Conservation (phyloP, 2,888 invertebrate species). For the Plebejus anna region DNA sequence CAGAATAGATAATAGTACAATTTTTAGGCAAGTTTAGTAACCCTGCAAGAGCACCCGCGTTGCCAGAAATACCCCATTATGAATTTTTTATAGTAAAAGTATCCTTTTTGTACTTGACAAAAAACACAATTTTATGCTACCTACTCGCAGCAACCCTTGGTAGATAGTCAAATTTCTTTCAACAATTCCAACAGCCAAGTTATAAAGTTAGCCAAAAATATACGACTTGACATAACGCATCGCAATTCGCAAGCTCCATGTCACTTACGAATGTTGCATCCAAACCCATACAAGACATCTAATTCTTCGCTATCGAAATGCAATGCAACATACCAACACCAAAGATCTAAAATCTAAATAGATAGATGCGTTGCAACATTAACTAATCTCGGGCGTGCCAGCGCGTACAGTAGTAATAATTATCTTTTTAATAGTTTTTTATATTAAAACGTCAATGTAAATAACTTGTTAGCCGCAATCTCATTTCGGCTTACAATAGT, state of each 20-base stretch:
- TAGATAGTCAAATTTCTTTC: too few species aligned
- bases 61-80: too few species aligned
- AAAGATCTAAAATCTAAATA: constrained; percentile 6
- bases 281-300: background rate
- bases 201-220: too few species aligned
- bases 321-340: background rate
- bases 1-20: too few species aligned
- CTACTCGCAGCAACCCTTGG: too few species aligned
- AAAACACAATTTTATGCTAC: too few species aligned
- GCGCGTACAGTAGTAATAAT: constrained; percentile 74
- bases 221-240: background rate
- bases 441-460: constrained; percentile 81
- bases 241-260: background rate
- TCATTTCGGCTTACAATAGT: constrained; percentile 81
- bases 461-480: constrained; percentile 81
- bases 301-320: background rate
- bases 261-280: background rate
- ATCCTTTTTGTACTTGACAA: too few species aligned
- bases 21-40: too few species aligned
- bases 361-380: constrained; percentile 70
- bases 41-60: too few species aligned
- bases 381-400: constrained; percentile 75
- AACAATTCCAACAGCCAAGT: too few species aligned
- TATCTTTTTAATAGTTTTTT: constrained; percentile 79
- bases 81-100: too few species aligned